Evolutionary conservation across 2,113 vertebrate species (phyloP), one percentile per base, ranked within the genome.

Genomic region (Heterochromis multidens): DNA sequence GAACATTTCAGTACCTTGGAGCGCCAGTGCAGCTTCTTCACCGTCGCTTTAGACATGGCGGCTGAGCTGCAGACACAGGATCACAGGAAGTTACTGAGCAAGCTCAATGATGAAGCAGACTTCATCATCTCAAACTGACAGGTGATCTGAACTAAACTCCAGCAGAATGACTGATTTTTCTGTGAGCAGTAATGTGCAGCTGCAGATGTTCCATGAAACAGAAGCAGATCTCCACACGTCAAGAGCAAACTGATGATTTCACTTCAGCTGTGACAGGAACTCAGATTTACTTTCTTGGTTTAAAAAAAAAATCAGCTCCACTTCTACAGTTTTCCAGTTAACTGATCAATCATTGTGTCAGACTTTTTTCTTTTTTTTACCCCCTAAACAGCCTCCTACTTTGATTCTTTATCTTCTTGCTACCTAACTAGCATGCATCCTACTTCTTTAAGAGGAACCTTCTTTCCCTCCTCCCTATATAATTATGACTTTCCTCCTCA

Each of bases 21-120:
- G 88, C 94, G 95, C 96, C 96, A 96, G 94, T 96, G 96, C 91
- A 96, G 95, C 91, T 96, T 96, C 94, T 95, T 96, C 89, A 94
- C 96, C 19, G 95, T 95, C 43, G 92, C 96, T 91, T 96, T 96
- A 96, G 96, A 96, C 96, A 96, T 96, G 89, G 90, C 82, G 40
- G 82, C 67, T 1, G 87, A 93, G 92, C 96, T 96, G 90, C 67
- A 77, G 83, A 86, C 52, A 87, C 60, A 77, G 87, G 74, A 79
- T 65, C 5, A 49, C 27, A 77, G 2, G 14, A 43, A 2, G 33
- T 78, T 40, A 80, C 29, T 19, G 62, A 79, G 81, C 59, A 52
- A 17, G 59, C 60, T 72, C 52, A 9, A 1, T 54, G n/a, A n/a
- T n/a, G n/a, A n/a, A 29, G 25, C 21, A 23, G 57, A 43, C 43